These are phyloP conservation scores for Salvelinus fontinalis DNA, from an alignment of 2,113 vertebrate genomes.

Conservation along the genomic window DNA sequence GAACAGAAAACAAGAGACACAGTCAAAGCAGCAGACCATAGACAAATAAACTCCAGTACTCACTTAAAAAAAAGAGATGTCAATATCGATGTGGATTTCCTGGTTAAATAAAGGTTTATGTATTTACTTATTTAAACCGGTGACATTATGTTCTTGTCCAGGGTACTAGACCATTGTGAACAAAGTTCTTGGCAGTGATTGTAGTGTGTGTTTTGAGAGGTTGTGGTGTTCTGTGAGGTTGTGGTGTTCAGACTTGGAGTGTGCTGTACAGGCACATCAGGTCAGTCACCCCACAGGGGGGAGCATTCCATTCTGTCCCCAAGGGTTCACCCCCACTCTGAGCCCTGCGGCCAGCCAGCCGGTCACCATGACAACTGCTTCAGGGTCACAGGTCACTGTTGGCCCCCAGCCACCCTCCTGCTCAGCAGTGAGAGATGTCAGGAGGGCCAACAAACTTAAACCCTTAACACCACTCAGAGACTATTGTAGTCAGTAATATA, in stretches of 20 bases:
- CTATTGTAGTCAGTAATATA: too few relatives aligned
- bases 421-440: too few relatives aligned
- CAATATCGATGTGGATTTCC: too few relatives aligned
- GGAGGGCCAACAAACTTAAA: too few relatives aligned
- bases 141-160: too few relatives aligned
- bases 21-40: constrained; percentile 7
- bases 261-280: not conserved
- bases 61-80: too few relatives aligned
- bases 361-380: constrained; percentile 46
- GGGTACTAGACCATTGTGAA: too few relatives aligned
- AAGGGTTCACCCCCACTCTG: constrained; percentile 22
- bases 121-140: too few relatives aligned
- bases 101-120: too few relatives aligned
- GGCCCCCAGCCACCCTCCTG: constrained; percentile 16
- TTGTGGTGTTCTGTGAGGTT: not conserved
- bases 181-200: not conserved
- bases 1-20: not conserved
- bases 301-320: constrained; percentile 55
- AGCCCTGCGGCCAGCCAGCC: constrained; percentile 35
- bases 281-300: constrained; percentile 31
- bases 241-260: not conserved
- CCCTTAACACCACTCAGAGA: too few relatives aligned
- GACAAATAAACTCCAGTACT: too few relatives aligned
- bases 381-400: constrained; percentile 38
- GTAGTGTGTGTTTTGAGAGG: not conserved